Base-by-base conservation (phyloP, 2,888 invertebrate genomes). In the Monoplex corrugatus region DNA sequence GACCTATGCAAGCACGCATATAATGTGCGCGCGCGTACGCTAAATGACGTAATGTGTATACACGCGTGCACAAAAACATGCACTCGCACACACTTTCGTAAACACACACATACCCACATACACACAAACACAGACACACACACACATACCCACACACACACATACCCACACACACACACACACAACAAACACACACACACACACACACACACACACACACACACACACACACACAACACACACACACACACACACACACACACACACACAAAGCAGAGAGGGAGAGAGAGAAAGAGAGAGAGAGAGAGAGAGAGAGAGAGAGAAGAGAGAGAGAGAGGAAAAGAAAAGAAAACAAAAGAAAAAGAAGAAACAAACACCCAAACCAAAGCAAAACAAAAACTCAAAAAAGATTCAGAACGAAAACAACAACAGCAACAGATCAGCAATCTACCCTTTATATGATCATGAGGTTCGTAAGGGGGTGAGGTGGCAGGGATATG, bases 111-210 rank as follows among this genome's bases (percentile, higher is more conserved):
- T n/a, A 68, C 68, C 16, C 28, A 68, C 68, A 68, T n/a, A 68
- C 68, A 68, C 68, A 68, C 68, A 68, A 19, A 68, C 68, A 68
- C 68, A 68, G 28, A 68, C 68, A 68, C 68, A 68, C 68, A 68
- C 68, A 68, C 68, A 68, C 68, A 68, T n/a, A 28, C 28, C 5
- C 68, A 68, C 68, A 28, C 28, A 68, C 68, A 68, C 68, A 28
- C 68, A 68, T n/a, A 68, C 68, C 16, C 68, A 68, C 68, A 68
- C 28, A 28, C 28, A 68, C 68, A 68, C 68, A 28, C 68, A 68
- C 19, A 16, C 16, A 68, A n/a, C 68, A 16, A 5, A 28, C 10
- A n/a, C 68, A 68, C 16, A 68, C 16, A 68, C 68, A 28, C 68
- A 19, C 16, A 19, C 0, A 57, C 23, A 23, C 23, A 13, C 23